Evolutionary conservation across 1,140 invertebrate genomes (phyloP), one percentile per base, ranked within the genome.

Genomic region (Leptopilina boulardi): DNA sequence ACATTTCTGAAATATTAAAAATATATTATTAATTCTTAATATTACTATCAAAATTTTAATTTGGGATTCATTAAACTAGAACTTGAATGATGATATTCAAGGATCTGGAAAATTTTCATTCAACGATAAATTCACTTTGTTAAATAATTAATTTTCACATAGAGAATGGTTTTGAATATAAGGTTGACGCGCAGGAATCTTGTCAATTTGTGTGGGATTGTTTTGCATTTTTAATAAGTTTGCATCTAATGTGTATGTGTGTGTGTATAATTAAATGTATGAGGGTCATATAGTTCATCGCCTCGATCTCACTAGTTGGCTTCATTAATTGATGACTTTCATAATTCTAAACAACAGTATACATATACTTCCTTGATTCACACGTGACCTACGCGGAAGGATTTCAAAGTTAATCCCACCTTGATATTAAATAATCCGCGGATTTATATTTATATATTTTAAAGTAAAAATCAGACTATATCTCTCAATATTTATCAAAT

Each of bases 321-420:
- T 72, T 81, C 59, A 75, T 81, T 81, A 81, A 76, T 78, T 77
- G 77, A 79, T 70, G 74, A 76, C 76, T 79, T 79, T 76, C 78
- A 76, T 75, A 75, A 79, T 74, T 79, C 56, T 79, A 79, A 79
- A 54, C 34, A 74, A 18, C 56, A 59, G 44, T 74, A 30, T 30
- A 5, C 5, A 30, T 30, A 5, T 30, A 47, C 74, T 70, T 70
- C 47, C 42, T 71, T 30, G 59, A 66, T 66, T 66, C 59, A 66
- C 59, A 66, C 59, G 59, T 66, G 59, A 66, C 59, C 59, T 34
- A 66, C 30, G 59, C 59, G 59, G 59, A 66, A 66, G n/a, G 26
- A n/a, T 66, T 34, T 30, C 1, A 2, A 30, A 66, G 13, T 30
- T 66, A 66, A 66, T 66, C 11, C n/a, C 59, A 15, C 59, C n/a